Base-by-base conservation (phyloP, 37 sponge, comb jelly and placozoan genomes). In the Diacarnus erythraeanus region DNA sequence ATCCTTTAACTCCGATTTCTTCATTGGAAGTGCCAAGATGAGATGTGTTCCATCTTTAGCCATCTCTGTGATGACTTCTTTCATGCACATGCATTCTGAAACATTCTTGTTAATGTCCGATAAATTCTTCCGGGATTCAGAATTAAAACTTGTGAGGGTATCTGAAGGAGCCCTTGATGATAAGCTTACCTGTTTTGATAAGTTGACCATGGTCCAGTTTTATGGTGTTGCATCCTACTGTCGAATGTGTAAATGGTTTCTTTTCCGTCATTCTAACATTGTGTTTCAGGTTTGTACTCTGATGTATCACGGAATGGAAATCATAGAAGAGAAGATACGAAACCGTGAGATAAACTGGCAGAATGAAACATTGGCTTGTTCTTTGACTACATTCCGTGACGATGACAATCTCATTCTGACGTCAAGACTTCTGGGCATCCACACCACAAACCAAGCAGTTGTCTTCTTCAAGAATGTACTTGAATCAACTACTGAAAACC, bases 41-140 rank as follows among this genome's bases (percentile, higher is more conserved):
- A 33, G 42, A 0, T 41, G 63, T 23, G 17, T 82, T 1, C 54
- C 73, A 12, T 82, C 23, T 33, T 37, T 73, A 2, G 74, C 64
- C 64, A 64, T 72, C 1, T 37, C 59, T 18, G 59, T 74, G 17
- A 59, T 82, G 36, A 44, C 60, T 3, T 34, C 21, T 30, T 73
- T 82, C n/a, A 0, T 82, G 15, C 64, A 73, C 42, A 39, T 38
- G 38, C 17, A 51, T 4, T 82, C 73, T 10, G 20, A 25, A 25
- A 72, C 82, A 0, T 72, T 51, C 43, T 2, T 29, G 34, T 30
- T 64, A 34, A 33, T 74, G 20, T 43, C 74, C 1, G 74, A 82
- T 9, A 72, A 61, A 37, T 29, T 82, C 74, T 82, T 82, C 43
- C 33, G n/a, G 1, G 82, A 82, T 17, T 42, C 65, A 29, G 26